Percentiles rank a stretch among this genome's conserved stretches.
Evolutionary conservation across 2,888 invertebrate species (phyloP).

Genomic region (Gibbula magus): DNA sequence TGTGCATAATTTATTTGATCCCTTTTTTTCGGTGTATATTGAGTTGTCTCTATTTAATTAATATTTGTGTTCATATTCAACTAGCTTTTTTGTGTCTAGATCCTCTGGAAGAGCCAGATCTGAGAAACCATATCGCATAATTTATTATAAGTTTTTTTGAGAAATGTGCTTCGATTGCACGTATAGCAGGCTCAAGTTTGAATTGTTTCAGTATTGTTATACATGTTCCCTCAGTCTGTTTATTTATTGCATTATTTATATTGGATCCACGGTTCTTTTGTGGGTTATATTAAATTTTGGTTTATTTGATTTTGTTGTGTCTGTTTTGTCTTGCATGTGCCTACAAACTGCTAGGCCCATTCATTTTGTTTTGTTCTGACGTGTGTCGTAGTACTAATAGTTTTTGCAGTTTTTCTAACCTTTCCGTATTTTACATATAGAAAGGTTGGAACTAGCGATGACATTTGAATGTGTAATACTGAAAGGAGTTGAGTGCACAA

Average conservation of each 20-base stretch:
- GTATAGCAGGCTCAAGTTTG: conserved; percentile 30
- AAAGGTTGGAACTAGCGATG: conserved; percentile 2
- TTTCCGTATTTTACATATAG: not conserved
- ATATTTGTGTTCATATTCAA: conserved; percentile 26
- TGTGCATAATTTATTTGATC: conserved; percentile 34
- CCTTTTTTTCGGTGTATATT: conserved; percentile 34
- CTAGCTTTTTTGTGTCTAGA: conserved; percentile 28
- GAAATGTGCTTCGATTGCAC: conserved; percentile 26
- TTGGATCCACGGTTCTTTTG: conserved; percentile 30
- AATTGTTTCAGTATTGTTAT: conserved; percentile 25
- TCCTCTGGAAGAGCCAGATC: conserved; percentile 15
- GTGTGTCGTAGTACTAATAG: conserved; percentile 10
- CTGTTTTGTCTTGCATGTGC: conserved; percentile 31
- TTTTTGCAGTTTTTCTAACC: not conserved
- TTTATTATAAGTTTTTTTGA: conserved; percentile 20
- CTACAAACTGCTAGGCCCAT: conserved; percentile 17
- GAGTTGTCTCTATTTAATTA: conserved; percentile 27
- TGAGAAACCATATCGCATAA: conserved; percentile 24
- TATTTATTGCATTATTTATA: conserved; percentile 32
- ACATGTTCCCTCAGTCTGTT: conserved; percentile 23
- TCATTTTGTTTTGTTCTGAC: conserved; percentile 7
- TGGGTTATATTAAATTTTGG: conserved; percentile 42
- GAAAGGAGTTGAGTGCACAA: not conserved
- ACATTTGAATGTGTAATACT: not conserved
- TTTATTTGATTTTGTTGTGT: conserved; percentile 40